Evolutionary conservation across 1,140 invertebrate species (phyloP).

Genomic region (Danaus plexippus): DNA sequence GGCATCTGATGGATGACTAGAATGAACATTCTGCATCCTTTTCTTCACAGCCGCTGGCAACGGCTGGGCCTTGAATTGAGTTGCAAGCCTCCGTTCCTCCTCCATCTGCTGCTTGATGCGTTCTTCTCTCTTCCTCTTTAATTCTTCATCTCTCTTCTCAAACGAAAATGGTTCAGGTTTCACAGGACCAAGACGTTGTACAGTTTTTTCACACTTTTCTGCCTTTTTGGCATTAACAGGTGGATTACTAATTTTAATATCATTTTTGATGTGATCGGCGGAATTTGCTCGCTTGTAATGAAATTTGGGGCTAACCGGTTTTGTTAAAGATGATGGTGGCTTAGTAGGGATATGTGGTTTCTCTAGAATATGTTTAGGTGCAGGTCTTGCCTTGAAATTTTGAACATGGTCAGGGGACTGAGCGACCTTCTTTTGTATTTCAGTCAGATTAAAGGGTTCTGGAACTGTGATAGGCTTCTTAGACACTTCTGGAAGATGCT

Average conservation of each 20-base stretch:
- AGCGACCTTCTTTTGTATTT: constrained; percentile 41
- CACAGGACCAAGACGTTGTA: constrained; percentile 37
- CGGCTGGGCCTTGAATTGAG: constrained; percentile 57
- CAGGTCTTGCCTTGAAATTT: constrained; percentile 58
- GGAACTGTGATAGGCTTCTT: constrained; percentile 49
- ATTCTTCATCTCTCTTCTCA: constrained; percentile 55
- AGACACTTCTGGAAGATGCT: constrained; percentile 47
- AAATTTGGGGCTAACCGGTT: constrained; percentile 46
- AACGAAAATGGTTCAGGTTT: constrained; percentile 61
- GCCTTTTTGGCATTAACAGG: constrained; percentile 17
- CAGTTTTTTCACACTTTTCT: constrained; percentile 29
- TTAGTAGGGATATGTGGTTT: constrained; percentile 47
- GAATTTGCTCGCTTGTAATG: constrained; percentile 39
- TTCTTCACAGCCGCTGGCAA: constrained; percentile 51
- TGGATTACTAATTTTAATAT: constrained; percentile 16
- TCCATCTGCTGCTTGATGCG: constrained; percentile 51
- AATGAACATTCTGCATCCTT: constrained; percentile 33
- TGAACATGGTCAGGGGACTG: constrained; percentile 28
- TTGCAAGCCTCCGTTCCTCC: constrained; percentile 49
- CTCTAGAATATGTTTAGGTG: constrained; percentile 57
- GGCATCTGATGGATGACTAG: constrained; percentile 33
- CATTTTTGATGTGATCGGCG: constrained; percentile 27
- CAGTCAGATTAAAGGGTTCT: constrained; percentile 60
- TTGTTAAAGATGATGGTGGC: constrained; percentile 31
- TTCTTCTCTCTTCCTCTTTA: constrained; percentile 48